Evolutionary conservation across 2,888 invertebrate species (phyloP).

Genomic region (Athripsodes cinereus): DNA sequence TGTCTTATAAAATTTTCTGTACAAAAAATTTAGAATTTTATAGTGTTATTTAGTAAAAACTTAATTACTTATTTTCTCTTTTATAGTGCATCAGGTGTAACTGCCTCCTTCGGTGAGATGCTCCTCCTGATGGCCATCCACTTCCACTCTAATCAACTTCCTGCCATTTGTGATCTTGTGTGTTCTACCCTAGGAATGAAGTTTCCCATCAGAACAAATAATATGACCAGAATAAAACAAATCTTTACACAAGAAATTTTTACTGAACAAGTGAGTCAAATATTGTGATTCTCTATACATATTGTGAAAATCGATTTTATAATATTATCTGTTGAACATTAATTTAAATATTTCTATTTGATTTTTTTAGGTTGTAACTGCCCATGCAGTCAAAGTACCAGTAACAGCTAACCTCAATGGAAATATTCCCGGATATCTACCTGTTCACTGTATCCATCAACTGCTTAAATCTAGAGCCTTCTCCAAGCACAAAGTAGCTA

Average conservation of each 20-base stretch:
- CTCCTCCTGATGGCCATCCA: constrained; percentile 92
- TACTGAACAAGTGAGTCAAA: constrained; percentile 73
- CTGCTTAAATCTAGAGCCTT: constrained; percentile 89
- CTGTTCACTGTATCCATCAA: constrained; percentile 95
- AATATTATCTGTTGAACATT: no score
- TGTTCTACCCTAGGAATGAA: constrained; percentile 95
- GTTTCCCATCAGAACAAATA: constrained; percentile 79
- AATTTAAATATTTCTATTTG: not conserved
- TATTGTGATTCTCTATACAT: no score
- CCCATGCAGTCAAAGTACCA: constrained; percentile 93
- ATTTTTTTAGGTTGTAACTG: constrained; percentile 70
- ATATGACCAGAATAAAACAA: constrained; percentile 81
- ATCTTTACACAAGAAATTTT: constrained; percentile 96
- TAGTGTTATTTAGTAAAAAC: not conserved
- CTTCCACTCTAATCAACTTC: constrained; percentile 91
- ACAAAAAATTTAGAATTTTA: no score
- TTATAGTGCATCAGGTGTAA: constrained; percentile 70
- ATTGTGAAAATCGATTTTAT: no score
- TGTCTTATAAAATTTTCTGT: no score
- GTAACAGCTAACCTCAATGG: constrained; percentile 87
- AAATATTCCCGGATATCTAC: constrained; percentile 84
- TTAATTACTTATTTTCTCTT: not conserved
- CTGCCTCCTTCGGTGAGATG: constrained; percentile 93
- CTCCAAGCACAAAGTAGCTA: constrained; percentile 92
- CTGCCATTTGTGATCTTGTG: constrained; percentile 89